Evolutionary conservation across 2,797 vertebrate species (phyloP).

Genomic region (Lagocephalus sceleratus): DNA sequence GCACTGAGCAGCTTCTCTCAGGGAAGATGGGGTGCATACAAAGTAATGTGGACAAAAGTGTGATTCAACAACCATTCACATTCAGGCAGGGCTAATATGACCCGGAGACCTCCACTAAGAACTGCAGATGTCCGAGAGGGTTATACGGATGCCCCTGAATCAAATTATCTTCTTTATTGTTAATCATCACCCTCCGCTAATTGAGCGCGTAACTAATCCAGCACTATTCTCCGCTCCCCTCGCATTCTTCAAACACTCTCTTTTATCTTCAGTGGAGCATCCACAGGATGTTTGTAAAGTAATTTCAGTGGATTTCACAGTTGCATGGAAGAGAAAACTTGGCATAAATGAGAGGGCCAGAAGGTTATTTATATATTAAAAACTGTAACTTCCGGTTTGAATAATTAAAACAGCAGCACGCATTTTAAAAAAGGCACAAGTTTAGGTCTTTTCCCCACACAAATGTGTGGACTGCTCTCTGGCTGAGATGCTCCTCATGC

Average conservation of each 20-base stretch:
- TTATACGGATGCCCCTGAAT: constrained; percentile 1
- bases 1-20: constrained; percentile 14
- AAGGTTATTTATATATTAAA: no score
- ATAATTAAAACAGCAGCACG: neutral
- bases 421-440: neutral
- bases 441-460: neutral
- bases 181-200: constrained; percentile 7
- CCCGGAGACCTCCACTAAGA: constrained; percentile 2
- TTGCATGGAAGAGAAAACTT: neutral
- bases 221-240: neutral
- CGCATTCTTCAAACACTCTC: neutral
- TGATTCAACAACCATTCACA: neutral
- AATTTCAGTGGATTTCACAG: neutral
- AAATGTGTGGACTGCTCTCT: neutral
- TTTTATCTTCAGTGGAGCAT: neutral
- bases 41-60: constrained; percentile 6
- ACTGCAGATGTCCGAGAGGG: constrained; percentile 8
- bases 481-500: constrained; percentile 22
- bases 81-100: neutral
- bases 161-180: constrained; percentile 2
- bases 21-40: constrained; percentile 24
- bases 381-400: neutral
- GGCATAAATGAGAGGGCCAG: neutral
- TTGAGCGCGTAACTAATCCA: constrained; percentile 7
- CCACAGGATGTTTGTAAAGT: neutral